Conservation (phyloP, 2,888 invertebrate species). For the Pelosia muscerda region DNA sequence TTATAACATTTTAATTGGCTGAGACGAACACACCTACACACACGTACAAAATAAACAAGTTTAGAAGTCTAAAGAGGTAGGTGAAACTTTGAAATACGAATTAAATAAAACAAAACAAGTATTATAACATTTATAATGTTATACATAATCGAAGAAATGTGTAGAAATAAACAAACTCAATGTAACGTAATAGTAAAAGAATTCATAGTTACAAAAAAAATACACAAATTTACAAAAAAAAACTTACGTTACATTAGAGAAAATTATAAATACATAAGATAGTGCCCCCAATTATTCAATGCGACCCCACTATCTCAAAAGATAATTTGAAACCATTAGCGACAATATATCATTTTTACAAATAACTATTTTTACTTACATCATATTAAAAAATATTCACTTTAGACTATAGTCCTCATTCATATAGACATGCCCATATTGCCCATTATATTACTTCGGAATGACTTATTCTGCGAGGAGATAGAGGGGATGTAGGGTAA, state of each 20-base stretch:
- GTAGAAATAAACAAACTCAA: slow-evolving; percentile 53
- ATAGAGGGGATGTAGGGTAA: no score
- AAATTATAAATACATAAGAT: slow-evolving; percentile 42
- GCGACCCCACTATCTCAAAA: slow-evolving; percentile 10
- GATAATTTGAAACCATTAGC: neutral
- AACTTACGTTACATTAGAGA: slow-evolving; percentile 41
- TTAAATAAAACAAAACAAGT: slow-evolving; percentile 43
- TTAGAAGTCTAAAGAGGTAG: no score
- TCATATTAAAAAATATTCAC: slow-evolving; percentile 7
- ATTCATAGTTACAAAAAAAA: slow-evolving; percentile 47
- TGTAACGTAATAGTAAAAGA: slow-evolving; percentile 50
- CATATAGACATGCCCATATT: neutral
- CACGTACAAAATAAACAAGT: no score
- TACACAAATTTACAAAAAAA: slow-evolving; percentile 49
- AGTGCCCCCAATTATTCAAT: slow-evolving; percentile 35
- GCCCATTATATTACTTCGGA: neutral
- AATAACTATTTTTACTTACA: slow-evolving; percentile 20
- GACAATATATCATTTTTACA: neutral
- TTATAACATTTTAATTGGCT: no score
- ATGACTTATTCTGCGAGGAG: no score
- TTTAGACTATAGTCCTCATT: neutral
- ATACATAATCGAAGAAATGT: slow-evolving; percentile 53
- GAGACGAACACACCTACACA: no score
- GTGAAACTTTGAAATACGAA: no score
- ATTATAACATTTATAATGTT: slow-evolving; percentile 52